These are phyloP conservation scores for Diabrotica virgifera DNA, from an alignment of 1,140 invertebrate genomes.

Conservation along the genomic window DNA sequence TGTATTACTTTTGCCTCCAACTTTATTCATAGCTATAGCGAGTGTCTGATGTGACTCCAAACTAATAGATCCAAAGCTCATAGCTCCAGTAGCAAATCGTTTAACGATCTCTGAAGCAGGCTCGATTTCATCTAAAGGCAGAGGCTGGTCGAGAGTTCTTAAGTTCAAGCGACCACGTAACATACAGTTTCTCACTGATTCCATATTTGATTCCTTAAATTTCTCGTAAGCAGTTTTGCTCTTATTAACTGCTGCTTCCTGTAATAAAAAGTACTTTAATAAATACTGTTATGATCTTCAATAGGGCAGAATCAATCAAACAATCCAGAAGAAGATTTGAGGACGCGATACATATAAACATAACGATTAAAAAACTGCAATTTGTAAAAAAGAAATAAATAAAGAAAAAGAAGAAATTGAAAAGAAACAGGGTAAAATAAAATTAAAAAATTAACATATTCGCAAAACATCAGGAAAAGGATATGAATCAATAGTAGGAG, in stretches of 20 bases:
- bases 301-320: background rate
- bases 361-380: no score
- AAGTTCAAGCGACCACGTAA: constrained; percentile 91
- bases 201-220: constrained; percentile 83
- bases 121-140: constrained; percentile 87
- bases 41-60: constrained; percentile 92
- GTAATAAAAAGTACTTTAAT: constrained; percentile 9
- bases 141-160: constrained; percentile 67
- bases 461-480: no score
- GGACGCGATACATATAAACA: background rate
- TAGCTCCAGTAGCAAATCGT: constrained; percentile 76
- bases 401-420: no score
- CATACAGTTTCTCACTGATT: constrained; percentile 84
- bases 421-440: no score
- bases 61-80: constrained; percentile 92
- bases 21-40: constrained; percentile 94
- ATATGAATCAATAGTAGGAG: no score
- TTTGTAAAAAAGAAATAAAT: no score
- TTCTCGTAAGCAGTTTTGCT: constrained; percentile 81
- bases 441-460: no score
- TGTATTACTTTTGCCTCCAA: constrained; percentile 92
- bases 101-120: constrained; percentile 94
- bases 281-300: background rate
- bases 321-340: background rate
- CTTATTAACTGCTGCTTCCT: constrained; percentile 79